Evolutionary conservation across 1,140 invertebrate genomes (phyloP).

Genomic region (Heliconius hewitsoni): DNA sequence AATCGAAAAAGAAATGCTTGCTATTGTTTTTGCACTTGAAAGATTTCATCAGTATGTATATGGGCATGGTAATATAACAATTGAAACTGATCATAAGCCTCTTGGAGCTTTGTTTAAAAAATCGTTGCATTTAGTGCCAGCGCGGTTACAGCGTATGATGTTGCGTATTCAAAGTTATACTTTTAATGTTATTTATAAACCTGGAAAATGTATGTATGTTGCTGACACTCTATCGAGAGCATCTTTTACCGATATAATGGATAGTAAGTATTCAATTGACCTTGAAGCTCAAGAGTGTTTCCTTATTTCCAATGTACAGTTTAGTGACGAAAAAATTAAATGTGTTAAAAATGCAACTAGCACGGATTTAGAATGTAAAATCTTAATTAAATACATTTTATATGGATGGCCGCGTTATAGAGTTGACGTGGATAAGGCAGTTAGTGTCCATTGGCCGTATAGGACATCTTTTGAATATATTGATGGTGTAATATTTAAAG

Average conservation of each 20-base stretch:
- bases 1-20: conserved; percentile 41
- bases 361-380: conserved; percentile 20
- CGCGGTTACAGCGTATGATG: conserved; percentile 42
- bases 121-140: conserved; percentile 31
- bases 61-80: too few species aligned
- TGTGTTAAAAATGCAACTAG: not conserved
- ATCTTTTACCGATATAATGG: too few species aligned
- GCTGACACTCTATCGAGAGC: conserved; percentile 1
- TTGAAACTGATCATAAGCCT: conserved; percentile 44
- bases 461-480: conserved; percentile 40
- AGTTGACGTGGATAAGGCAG: conserved; percentile 19
- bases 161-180: conserved; percentile 34
- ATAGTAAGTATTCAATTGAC: conserved; percentile 26
- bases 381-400: conserved; percentile 22
- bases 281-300: conserved; percentile 35
- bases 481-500: conserved; percentile 51
- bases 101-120: conserved; percentile 41
- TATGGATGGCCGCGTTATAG: conserved; percentile 18
- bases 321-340: conserved; percentile 36
- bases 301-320: conserved; percentile 32
- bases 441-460: conserved; percentile 34
- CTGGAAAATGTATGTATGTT: conserved; percentile 23
- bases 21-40: conserved; percentile 13
- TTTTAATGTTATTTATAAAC: conserved; percentile 28
- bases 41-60: too few species aligned